Evolutionary conservation across 2,797 vertebrate genomes (phyloP), one percentile per base, ranked within the genome.

Genomic region (Poecilia picta): DNA sequence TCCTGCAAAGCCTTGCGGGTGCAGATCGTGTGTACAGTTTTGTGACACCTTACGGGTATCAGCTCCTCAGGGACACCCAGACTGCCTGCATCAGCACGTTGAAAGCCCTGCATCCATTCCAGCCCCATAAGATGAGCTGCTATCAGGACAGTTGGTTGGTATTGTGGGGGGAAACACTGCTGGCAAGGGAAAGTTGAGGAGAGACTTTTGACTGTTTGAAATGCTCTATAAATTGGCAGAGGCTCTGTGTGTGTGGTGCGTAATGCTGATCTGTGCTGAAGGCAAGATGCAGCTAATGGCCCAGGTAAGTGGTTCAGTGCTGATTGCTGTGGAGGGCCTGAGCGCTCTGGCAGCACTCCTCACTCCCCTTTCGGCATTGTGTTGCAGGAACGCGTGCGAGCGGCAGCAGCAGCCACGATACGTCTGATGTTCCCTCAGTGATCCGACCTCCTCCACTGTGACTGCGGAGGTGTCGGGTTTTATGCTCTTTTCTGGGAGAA

Each of bases 301-400:
- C 81, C 85, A 94, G 91, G 90, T 94, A 95, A 96, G 94, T 95
- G 94, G 85, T 92, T 92, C 89, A 81, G 87, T 91, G 93, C 92
- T 94, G 92, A 95, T 92, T 92, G 89, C 89, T 90, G 90, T 81
- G 86, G 90, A 89, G 91, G 78, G 88, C 73, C 76, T 10, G 36
- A 64, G 76, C 53, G 73, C 79, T 88, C 80, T 81, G 84, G 82
- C 87, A 87, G 81, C 76, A 79, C 78, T 83, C 46, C 59, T 78
- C 18, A 10, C 79, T 41, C 73, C 83, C 81, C 51, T 76, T 64
- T 36, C 41, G 53, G 79, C 72, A 74, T 88, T 87, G 80, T 77
- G 82, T 91, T 90, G 86, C 89, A 91, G 85, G 64, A 86, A 82
- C 81, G 57, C 73, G 62, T 15, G n/a, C 1, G 28, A 18, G 66